These are phyloP conservation scores for Coreoperca whiteheadi DNA, from an alignment of 2,113 vertebrate genomes.

Conservation along the genomic window DNA sequence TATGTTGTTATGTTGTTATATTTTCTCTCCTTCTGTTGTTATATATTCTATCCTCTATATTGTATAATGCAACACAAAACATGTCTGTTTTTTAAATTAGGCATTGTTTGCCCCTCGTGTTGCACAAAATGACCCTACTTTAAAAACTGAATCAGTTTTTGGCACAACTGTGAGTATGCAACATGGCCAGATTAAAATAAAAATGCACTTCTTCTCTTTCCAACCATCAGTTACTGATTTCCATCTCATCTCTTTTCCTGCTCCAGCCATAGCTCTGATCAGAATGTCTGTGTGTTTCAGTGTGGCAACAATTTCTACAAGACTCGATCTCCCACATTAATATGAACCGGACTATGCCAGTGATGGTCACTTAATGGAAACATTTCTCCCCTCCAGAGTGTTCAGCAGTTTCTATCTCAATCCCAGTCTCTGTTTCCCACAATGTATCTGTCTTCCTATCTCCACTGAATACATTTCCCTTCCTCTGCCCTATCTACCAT, in stretches of 20 bases:
- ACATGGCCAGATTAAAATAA: slow-evolving; percentile 16
- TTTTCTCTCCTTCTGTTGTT: too few species aligned
- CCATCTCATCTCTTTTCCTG: slow-evolving; percentile 10
- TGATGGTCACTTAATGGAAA: slow-evolving; percentile 21
- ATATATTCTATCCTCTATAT: neutral
- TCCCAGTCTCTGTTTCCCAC: neutral
- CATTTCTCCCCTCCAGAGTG: slow-evolving; percentile 5
- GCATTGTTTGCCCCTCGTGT: neutral
- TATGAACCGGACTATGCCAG: slow-evolving; percentile 8
- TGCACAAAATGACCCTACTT: neutral
- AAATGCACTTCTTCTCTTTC: slow-evolving; percentile 21
- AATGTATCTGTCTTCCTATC: neutral
- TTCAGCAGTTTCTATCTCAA: slow-evolving; percentile 17
- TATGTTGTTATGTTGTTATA: too few species aligned
- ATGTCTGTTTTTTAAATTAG: slow-evolving; percentile 1
- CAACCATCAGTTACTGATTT: slow-evolving; percentile 35
- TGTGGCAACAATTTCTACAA: neutral
- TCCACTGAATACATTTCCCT: neutral
- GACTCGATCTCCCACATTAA: neutral
- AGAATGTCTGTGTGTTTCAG: slow-evolving; percentile 1
- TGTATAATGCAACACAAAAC: neutral
- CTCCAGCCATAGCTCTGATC: slow-evolving; percentile 17
- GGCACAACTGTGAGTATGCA: slow-evolving; percentile 9
- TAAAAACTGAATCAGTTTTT: slow-evolving; percentile 8
- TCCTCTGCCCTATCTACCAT: slow-evolving; percentile 11